These are phyloP conservation scores for Nycticebus coucang DNA, from an alignment of 2,113 vertebrate genomes.

Conservation along the genomic window DNA sequence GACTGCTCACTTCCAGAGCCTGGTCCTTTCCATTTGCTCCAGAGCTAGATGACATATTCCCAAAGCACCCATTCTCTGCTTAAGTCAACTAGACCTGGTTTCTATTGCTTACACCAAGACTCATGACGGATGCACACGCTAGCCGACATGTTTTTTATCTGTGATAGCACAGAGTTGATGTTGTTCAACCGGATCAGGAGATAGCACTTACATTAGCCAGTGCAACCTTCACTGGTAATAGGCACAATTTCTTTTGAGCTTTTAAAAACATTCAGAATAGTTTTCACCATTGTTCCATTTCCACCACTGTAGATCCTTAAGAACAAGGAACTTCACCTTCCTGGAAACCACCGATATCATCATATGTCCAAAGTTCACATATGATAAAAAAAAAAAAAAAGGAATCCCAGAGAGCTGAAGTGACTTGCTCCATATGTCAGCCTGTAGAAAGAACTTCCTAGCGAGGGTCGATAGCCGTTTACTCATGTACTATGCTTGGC, in stretches of 20 bases:
- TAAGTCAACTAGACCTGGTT: background rate
- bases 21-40: background rate
- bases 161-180: background rate
- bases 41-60: background rate
- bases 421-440: background rate
- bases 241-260: background rate
- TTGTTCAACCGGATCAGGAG: background rate
- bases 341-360: background rate
- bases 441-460: background rate
- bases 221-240: background rate
- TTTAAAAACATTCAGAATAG: background rate
- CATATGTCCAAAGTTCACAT: background rate
- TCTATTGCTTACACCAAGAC: background rate
- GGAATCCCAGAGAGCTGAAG: background rate
- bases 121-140: background rate
- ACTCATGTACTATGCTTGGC: background rate
- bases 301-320: background rate
- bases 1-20: background rate
- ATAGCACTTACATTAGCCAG: background rate
- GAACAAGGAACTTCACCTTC: background rate
- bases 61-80: background rate
- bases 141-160: background rate
- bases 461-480: fast-evolving
- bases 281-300: background rate
- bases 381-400: background rate